These are phyloP conservation scores for Hippasteria phrygiana DNA, from an alignment of 53 echinoderm and acorn worm species.

Conservation along the genomic window DNA sequence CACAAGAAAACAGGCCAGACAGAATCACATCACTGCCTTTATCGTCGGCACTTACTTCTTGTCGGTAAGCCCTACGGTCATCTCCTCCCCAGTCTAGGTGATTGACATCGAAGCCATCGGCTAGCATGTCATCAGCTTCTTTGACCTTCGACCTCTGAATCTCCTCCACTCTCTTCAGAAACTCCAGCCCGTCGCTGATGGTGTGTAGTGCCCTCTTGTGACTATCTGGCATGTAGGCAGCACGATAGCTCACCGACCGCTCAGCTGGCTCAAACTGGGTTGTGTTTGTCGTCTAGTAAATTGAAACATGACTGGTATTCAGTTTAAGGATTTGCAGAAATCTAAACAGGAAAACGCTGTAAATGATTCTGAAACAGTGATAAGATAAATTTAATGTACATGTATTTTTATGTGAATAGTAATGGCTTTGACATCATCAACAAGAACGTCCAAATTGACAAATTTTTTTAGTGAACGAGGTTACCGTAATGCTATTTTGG, in stretches of 20 bases:
- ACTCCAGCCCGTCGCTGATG: constrained; percentile 13
- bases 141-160: not conserved
- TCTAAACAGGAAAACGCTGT: not conserved
- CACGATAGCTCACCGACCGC: not conserved
- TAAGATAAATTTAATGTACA: too few relatives aligned
- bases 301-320: not conserved
- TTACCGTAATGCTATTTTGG: too few relatives aligned
- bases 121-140: constrained; percentile 12
- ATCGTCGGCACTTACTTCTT: too few relatives aligned
- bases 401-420: too few relatives aligned
- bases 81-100: not conserved
- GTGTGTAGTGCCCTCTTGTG: constrained; percentile 44
- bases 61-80: constrained; percentile 2
- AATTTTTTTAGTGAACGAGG: too few relatives aligned
- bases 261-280: not conserved
- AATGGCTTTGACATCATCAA: too few relatives aligned
- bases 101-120: not conserved
- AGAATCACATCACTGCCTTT: too few relatives aligned
- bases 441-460: too few relatives aligned
- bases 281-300: not conserved
- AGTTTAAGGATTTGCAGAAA: not conserved
- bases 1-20: too few relatives aligned
- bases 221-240: not conserved
- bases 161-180: constrained; percentile 13
- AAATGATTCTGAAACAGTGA: not conserved